Evolutionary conservation across 2,113 vertebrate species (phyloP).

Genomic region (Eira barbara): DNA sequence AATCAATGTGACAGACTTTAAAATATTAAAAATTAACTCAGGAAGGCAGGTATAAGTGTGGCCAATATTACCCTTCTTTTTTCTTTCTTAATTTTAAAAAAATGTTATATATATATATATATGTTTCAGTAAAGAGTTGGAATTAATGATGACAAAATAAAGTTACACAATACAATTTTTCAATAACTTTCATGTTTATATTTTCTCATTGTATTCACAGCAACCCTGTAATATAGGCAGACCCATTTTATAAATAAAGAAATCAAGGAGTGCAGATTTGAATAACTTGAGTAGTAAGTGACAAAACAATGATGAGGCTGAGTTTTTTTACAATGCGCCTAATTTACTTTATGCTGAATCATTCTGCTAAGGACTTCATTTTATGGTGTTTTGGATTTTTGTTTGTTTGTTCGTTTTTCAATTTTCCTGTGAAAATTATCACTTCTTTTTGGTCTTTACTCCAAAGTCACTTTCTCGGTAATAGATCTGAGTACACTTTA

Average conservation of each 20-base stretch:
- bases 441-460: not conserved
- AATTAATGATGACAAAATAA: not conserved
- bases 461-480: not conserved
- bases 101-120: not conserved
- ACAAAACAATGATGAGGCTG: not conserved
- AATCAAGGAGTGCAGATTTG: not conserved
- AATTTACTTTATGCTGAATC: not conserved
- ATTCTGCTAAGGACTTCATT: not conserved
- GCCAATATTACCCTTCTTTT: not conserved
- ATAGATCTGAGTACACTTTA: not conserved
- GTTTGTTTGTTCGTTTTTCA: not conserved
- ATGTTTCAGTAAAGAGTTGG: not conserved
- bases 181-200: not conserved
- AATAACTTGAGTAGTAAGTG: not conserved
- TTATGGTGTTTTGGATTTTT: not conserved
- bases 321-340: not conserved
- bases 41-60: not conserved
- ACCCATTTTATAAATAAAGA: not conserved
- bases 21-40: not conserved
- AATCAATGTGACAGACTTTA: not conserved
- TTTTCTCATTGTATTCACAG: not conserved
- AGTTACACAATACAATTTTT: not conserved
- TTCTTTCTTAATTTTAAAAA: not conserved
- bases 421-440: not conserved
- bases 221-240: fast-evolving